Percentiles rank a stretch among this genome's conserved stretches.
Conservation (phyloP, 2,113 vertebrate species). For the Verasper variegatus region DNA sequence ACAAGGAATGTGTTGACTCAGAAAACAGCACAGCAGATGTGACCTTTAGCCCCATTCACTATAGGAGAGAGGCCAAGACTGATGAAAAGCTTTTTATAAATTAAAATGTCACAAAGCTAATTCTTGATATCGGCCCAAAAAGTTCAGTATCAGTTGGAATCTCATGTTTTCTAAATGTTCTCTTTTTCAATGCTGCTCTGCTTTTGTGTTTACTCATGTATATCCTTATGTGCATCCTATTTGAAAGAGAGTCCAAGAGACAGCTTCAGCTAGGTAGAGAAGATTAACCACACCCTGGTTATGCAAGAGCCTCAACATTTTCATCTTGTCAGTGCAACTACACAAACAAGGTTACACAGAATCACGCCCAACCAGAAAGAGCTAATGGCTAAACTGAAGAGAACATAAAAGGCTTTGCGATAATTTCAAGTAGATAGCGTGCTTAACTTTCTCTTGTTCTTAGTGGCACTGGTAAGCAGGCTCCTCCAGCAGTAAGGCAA, state of each 20-base stretch:
- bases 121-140: neutral
- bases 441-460: constrained; percentile 47
- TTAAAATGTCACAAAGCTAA: constrained; percentile 20
- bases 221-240: constrained; percentile 24
- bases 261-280: constrained; percentile 51
- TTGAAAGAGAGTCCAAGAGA: constrained; percentile 33
- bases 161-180: neutral
- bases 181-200: neutral
- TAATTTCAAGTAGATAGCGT: constrained; percentile 44
- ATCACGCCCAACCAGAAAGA: neutral
- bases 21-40: constrained; percentile 83
- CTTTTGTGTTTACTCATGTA: constrained; percentile 10
- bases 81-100: constrained; percentile 52
- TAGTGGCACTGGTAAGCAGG: constrained; percentile 35
- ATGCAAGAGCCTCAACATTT: constrained; percentile 48
- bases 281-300: constrained; percentile 71
- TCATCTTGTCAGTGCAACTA: constrained; percentile 37
- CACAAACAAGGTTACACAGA: constrained; percentile 13
- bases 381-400: constrained; percentile 31
- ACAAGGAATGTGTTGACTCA: constrained; percentile 77
- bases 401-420: constrained; percentile 5
- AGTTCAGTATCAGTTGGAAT: neutral
- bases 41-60: constrained; percentile 76
- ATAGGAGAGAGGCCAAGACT: constrained; percentile 68
- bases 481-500: constrained; percentile 53